Evolutionary conservation across 2,797 vertebrate genomes (phyloP), one percentile per base, ranked within the genome.

Genomic region (Psittacula derbiana): DNA sequence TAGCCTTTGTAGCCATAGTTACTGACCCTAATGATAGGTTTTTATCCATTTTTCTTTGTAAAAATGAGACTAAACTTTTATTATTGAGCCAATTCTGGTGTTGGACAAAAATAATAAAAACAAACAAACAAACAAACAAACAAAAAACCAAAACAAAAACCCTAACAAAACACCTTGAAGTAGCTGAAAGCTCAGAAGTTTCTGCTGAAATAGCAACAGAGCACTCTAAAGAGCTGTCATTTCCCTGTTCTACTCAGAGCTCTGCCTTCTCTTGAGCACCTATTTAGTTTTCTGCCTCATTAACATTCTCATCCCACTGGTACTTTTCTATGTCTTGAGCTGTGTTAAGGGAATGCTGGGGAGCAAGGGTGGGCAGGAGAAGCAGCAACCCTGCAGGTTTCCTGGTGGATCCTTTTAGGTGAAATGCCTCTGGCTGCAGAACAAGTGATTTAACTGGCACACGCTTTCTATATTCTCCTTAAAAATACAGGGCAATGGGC

Each of bases 401-500:
- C 21, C 65, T n/a, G 3, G 25, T 71, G 72, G 53, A 80, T 83
- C 12, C 43, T 86, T 78, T 84, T 15, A 79, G 49, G 69, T 5
- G 1, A 75, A 83, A 72, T 69, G 33, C 27, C 21, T 86, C 49
- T 67, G 30, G 21, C 24, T 90, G 66, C 53, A 69, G 73, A 75
- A 75, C 16, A 17, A 86, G 20, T 16, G 70, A 81, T 74, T 88
- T 88, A 72, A 57, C 55, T 49, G 23, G 43, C 41, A 58, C 14
- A 40, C 0, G 0, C 16, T 69, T 78, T 53, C 49, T 75, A 4
- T 36, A n/a, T 50, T 53, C 43, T 60, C 28, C 30, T 88, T 43
- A 55, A 47, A 93, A 90, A 40, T n/a, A 75, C 5, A 0, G 0
- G 0, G 15, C 24, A 80, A 50, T 2, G 8, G 38, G 25, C 15